These are phyloP conservation scores for Scomber scombrus DNA, from an alignment of 2,113 vertebrate genomes.

Conservation along the genomic window DNA sequence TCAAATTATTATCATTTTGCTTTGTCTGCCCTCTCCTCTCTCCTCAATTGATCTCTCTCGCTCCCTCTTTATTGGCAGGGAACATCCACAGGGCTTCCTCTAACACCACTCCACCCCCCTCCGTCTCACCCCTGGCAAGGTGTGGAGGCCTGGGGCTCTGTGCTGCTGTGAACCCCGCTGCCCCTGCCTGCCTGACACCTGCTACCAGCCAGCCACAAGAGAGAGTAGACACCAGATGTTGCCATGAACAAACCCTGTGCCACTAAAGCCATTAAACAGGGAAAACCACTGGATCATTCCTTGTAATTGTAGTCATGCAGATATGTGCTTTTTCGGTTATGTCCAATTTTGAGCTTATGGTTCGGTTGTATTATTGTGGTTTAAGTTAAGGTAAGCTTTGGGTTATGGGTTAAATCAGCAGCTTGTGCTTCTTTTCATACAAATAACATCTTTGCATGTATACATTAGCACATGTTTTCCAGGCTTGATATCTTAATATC, in stretches of 20 bases:
- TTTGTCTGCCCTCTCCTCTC: conserved; percentile 14
- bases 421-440: too few species aligned
- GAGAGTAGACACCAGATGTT: conserved; percentile 58
- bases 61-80: background rate
- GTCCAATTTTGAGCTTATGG: too few species aligned
- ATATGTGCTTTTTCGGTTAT: too few species aligned
- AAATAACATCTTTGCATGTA: too few species aligned
- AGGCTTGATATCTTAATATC: background rate
- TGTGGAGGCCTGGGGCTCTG: conserved; percentile 39
- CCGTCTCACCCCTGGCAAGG: conserved; percentile 14
- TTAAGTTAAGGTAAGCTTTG: too few species aligned
- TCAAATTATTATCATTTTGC: conserved; percentile 7
- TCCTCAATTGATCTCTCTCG: background rate
- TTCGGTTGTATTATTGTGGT: too few species aligned
- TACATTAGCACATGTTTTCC: too few species aligned
- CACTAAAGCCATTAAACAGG: conserved; percentile 10
- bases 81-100: conserved; percentile 30
- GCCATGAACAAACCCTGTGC: background rate
- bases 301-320: background rate
- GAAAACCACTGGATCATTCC: background rate
- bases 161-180: conserved; percentile 44
- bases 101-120: conserved; percentile 9
- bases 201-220: conserved; percentile 34
- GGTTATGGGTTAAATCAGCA: too few species aligned
- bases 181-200: conserved; percentile 56